These are phyloP conservation scores for Odontomyia ornata DNA, from an alignment of 2,888 invertebrate genomes.

Conservation along the genomic window DNA sequence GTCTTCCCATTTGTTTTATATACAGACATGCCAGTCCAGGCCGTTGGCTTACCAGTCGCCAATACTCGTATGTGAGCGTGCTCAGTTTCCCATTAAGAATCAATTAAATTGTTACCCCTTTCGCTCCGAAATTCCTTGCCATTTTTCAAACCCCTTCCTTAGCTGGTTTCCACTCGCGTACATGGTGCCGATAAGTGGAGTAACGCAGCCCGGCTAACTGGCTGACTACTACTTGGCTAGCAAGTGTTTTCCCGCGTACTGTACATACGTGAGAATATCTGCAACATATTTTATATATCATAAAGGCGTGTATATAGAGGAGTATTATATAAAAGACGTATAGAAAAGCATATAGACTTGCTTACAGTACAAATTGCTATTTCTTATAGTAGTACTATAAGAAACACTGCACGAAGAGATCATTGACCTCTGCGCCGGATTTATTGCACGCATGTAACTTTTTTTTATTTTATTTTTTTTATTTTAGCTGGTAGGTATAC, in stretches of 20 bases:
- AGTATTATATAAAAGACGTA: background rate
- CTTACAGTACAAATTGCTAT: slow-evolving; percentile 21
- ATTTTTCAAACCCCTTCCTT: slow-evolving; percentile 1
- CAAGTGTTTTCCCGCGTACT: slow-evolving; percentile 31
- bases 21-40: no score
- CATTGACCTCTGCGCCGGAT: slow-evolving; percentile 41
- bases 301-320: background rate
- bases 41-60: no score
- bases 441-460: slow-evolving; percentile 35
- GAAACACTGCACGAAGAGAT: slow-evolving; percentile 24
- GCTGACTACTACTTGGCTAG: slow-evolving; percentile 10
- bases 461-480: background rate
- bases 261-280: slow-evolving; percentile 39
- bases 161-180: background rate
- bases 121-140: background rate
- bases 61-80: no score
- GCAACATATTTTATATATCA: slow-evolving; percentile 30
- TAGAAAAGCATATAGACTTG: background rate
- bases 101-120: background rate
- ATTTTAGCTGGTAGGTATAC: background rate
- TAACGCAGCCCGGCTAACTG: slow-evolving; percentile 9
- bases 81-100: no score
- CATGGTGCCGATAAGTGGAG: background rate
- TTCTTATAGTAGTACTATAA: slow-evolving; percentile 13
- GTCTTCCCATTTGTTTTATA: no score